These are phyloP conservation scores for Drosophila virilis DNA, from an alignment of 1,140 invertebrate species.

Conservation along the genomic window DNA sequence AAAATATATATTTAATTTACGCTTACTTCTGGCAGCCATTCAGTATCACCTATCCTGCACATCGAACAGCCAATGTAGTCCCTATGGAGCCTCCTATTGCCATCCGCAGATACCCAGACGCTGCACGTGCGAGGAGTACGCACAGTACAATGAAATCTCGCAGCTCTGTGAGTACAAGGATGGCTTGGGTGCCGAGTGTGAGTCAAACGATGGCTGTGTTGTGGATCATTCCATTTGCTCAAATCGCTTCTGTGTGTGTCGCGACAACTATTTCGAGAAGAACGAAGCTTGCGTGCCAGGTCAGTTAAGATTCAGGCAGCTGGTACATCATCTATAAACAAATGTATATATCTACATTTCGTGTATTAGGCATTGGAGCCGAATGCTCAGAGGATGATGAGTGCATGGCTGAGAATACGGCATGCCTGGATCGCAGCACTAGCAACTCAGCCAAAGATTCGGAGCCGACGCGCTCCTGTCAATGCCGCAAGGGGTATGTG, in stretches of 20 bases:
- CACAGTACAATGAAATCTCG: slow-evolving; percentile 73
- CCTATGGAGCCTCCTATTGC: slow-evolving; percentile 78
- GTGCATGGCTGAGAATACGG: slow-evolving; percentile 83
- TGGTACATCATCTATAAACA: too few relatives aligned
- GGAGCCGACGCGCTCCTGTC: slow-evolving; percentile 73
- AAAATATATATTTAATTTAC: neutral
- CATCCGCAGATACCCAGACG: slow-evolving; percentile 68
- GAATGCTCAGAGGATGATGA: slow-evolving; percentile 81
- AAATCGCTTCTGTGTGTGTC: slow-evolving; percentile 83
- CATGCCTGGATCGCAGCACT: slow-evolving; percentile 61
- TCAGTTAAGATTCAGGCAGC: slow-evolving; percentile 7
- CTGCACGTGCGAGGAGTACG: slow-evolving; percentile 80
- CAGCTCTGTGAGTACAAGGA: slow-evolving; percentile 76
- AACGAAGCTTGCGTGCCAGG: slow-evolving; percentile 73
- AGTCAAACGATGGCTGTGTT: slow-evolving; percentile 68
- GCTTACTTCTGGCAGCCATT: slow-evolving; percentile 56
- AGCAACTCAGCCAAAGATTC: slow-evolving; percentile 45
- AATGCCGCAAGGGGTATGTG: slow-evolving; percentile 83
- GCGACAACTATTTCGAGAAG: slow-evolving; percentile 78
- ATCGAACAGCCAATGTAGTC: slow-evolving; percentile 82
- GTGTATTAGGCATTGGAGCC: slow-evolving; percentile 83
- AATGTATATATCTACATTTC: neutral
- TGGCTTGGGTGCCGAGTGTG: slow-evolving; percentile 75
- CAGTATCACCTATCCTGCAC: slow-evolving; percentile 81
- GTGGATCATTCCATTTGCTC: slow-evolving; percentile 84